Percentiles rank a stretch among this genome's conserved stretches.
Evolutionary conservation across 1,140 invertebrate genomes (phyloP).

Genomic region (Drosophila albomicans): DNA sequence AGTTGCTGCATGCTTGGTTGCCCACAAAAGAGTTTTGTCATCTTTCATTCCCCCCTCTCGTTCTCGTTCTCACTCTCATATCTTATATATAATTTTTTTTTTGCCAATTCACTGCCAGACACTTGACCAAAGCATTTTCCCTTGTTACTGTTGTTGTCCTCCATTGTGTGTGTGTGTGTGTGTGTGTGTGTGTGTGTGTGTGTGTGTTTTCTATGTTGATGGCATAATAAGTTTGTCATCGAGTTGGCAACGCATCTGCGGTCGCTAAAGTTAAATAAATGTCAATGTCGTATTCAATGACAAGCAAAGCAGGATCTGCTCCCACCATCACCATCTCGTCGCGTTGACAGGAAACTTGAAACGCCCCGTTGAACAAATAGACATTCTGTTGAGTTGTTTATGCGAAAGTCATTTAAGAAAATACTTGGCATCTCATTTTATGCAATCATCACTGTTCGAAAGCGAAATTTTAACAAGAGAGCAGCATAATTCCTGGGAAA

Average conservation of each 20-base stretch:
- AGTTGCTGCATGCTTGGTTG: conserved; percentile 13
- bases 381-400: conserved; percentile 25
- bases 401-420: conserved; percentile 21
- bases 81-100: conserved; percentile 28
- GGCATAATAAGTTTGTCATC: conserved; percentile 56
- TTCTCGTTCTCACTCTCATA: conserved; percentile 1
- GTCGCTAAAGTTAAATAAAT: conserved; percentile 28
- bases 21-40: conserved; percentile 60
- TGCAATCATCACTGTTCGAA: conserved; percentile 1
- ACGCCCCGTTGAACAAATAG: conserved; percentile 31
- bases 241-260: conserved; percentile 50
- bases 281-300: conserved; percentile 28
- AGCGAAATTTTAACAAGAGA: neutral
- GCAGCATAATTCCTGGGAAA: neutral
- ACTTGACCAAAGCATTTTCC: conserved; percentile 63
- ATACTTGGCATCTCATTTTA: conserved; percentile 1
- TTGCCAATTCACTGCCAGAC: conserved; percentile 58
- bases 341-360: conserved; percentile 19
- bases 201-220: conserved; percentile 36
- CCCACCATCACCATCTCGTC: neutral
- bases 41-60: conserved; percentile 14
- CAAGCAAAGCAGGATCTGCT: conserved; percentile 11
- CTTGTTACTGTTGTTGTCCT: conserved; percentile 17
- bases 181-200: conserved; percentile 27
- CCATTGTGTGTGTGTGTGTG: conserved; percentile 30